phyloP scores from a whole-genome alignment of 2,888 invertebrate genomes.

The Diachrysia chrysitis region DNA sequence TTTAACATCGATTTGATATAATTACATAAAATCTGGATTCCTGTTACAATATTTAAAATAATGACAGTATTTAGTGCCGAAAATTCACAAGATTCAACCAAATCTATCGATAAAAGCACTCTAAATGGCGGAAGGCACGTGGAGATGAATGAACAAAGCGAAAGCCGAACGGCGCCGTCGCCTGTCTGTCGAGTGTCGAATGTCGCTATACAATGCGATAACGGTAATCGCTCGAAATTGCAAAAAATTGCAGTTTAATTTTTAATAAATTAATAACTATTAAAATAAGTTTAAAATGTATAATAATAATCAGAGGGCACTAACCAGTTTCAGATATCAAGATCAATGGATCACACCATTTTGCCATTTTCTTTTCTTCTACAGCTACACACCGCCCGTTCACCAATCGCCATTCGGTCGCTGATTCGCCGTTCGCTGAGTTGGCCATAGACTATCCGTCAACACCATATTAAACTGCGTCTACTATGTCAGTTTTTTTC shows the following conservation, averaged over 20 bases:
- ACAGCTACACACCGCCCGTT: conserved; percentile 50
- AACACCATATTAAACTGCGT: not conserved
- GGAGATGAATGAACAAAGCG: conserved; percentile 88
- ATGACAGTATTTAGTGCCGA: conserved; percentile 21
- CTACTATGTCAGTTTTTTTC: too few relatives aligned
- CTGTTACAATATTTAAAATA: conserved; percentile 6
- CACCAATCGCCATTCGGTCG: conserved; percentile 55
- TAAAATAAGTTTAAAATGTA: conserved; percentile 5
- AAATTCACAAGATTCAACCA: conserved; percentile 36
- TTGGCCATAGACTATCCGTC: conserved; percentile 14
- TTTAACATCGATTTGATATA: conserved; percentile 36
- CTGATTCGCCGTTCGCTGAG: conserved; percentile 22
- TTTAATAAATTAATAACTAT: not conserved
- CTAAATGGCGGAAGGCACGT: conserved; percentile 88
- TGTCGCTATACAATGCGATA: conserved; percentile 67
- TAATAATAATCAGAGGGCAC: conserved; percentile 58
- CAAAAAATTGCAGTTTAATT: conserved; percentile 35
- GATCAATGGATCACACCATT: conserved; percentile 80
- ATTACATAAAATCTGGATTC: conserved; percentile 48
- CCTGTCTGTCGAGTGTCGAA: conserved; percentile 60
- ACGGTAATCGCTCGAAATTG: conserved; percentile 58
- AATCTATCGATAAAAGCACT: conserved; percentile 61
- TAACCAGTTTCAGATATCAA: conserved; percentile 77
- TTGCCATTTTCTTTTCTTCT: conserved; percentile 80
- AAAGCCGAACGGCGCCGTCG: conserved; percentile 74